Base-by-base conservation (phyloP, 53 echinoderm and acorn worm species). In the Temnopleurus reevesii region DNA sequence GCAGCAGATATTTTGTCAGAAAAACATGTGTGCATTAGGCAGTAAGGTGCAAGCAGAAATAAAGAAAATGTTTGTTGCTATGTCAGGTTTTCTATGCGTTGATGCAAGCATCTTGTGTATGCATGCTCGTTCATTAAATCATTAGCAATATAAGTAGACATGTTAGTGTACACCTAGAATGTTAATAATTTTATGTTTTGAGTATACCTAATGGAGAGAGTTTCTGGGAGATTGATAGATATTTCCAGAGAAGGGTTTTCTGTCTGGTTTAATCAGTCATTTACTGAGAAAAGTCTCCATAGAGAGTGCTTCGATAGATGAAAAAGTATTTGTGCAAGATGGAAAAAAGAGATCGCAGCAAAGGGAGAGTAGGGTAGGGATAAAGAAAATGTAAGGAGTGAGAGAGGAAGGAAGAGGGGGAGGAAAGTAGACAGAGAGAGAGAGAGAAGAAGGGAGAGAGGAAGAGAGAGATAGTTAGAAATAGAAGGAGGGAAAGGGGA, bases 141-240 rank as follows among this genome's bases (percentile, higher is more conserved):
- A n/a, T n/a, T n/a, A n/a, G n/a, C n/a, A 5, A 5, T 61, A 33
- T 61, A 31, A 2, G 8, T 57, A 27, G 4, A 15, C 58, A 25
- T 57, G 58, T 24, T 58, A 58, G 24, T n/a, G 1, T 63, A 63
- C 34, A 63, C 33, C 21, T 71, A n/a, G 21, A 71, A 71, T 36
- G 71, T 71, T 41, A 71, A 21, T 71, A n/a, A 71, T 71, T 71
- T n/a, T 71, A 19, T n/a, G n/a, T 38, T 71, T 71, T 23, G n/a
- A 41, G n/a, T n/a, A 71, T 9, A 9, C 12, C n/a, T 71, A 41
- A 71, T 71, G 71, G 71, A 4, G 13, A 71, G 41, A 8, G 0
- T 64, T 5, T 34, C 35, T 64, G 65, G 12, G 2, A 9, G 4
- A 34, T 9, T 5, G n/a, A 2, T 15, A 71, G 71, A n/a, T n/a